Conservation (phyloP, 2,113 vertebrate genomes). For the Nothoprocta perdicaria region DNA sequence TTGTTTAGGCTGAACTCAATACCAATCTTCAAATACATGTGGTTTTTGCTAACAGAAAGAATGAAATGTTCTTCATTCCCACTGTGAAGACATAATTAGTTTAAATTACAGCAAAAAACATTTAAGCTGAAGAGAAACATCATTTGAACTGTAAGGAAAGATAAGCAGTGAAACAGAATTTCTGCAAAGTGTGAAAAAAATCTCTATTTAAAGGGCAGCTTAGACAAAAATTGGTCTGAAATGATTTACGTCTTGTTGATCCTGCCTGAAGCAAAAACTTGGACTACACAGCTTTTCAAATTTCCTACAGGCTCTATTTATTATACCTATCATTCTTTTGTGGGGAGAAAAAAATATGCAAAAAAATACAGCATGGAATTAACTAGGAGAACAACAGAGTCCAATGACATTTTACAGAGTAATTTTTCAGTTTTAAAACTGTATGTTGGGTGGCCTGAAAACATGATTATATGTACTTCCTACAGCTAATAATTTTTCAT, state of each 20-base stretch:
- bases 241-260: background rate
- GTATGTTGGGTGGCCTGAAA: background rate
- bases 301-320: background rate
- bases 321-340: background rate
- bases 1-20: background rate
- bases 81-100: background rate
- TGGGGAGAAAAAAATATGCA: background rate
- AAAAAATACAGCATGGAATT: background rate
- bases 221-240: background rate
- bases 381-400: background rate
- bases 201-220: background rate
- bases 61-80: background rate
- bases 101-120: background rate
- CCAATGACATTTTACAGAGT: background rate
- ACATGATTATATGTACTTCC: background rate
- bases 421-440: background rate
- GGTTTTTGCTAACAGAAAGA: background rate
- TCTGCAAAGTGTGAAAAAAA: background rate
- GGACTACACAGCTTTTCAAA: background rate
- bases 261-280: background rate
- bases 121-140: background rate
- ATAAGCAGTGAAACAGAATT: background rate
- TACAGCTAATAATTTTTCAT: background rate
- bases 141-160: background rate
- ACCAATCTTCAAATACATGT: background rate